Percentiles rank a stretch among this genome's conserved stretches.
Evolutionary conservation across 2,888 invertebrate genomes (phyloP).

Genomic region (Agrochola circellaris): DNA sequence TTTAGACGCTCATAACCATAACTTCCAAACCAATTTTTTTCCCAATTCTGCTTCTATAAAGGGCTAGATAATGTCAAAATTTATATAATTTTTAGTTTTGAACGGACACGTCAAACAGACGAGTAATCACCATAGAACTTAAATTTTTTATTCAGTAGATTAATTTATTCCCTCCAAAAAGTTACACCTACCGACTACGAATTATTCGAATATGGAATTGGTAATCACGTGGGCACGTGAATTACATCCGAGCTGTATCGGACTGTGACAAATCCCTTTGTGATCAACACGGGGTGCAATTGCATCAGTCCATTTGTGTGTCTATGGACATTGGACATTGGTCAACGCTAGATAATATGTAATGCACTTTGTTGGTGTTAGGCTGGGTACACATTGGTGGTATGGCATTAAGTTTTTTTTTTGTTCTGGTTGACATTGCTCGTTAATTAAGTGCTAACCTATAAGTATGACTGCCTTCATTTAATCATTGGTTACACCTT

Average conservation of each 20-base stretch:
- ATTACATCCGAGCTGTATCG: constrained; percentile 50
- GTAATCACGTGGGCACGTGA: constrained; percentile 20
- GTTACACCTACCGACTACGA: background rate
- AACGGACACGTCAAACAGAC: too few species aligned
- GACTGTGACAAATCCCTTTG: constrained; percentile 66
- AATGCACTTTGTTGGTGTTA: constrained; percentile 47
- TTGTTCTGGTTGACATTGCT: too few species aligned
- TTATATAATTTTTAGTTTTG: too few species aligned
- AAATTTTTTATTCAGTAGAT: too few species aligned
- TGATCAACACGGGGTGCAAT: constrained; percentile 72
- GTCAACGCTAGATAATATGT: constrained; percentile 45
- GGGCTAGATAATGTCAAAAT: too few species aligned
- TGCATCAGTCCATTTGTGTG: constrained; percentile 74
- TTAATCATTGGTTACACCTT: background rate
- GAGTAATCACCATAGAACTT: too few species aligned
- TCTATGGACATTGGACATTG: constrained; percentile 33
- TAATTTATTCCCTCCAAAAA: background rate
- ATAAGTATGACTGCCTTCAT: background rate
- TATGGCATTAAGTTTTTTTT: too few species aligned
- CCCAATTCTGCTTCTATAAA: too few species aligned
- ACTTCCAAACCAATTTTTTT: too few species aligned
- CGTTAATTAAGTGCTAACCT: too few species aligned
- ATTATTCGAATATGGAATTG: constrained; percentile 19
- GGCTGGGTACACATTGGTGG: constrained; percentile 1
- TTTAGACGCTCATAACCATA: too few species aligned